A percentile compares a stretch with the other conserved stretches of the same genome.
Conservation (phyloP, 1,140 invertebrate species). For the Ips typographus region DNA sequence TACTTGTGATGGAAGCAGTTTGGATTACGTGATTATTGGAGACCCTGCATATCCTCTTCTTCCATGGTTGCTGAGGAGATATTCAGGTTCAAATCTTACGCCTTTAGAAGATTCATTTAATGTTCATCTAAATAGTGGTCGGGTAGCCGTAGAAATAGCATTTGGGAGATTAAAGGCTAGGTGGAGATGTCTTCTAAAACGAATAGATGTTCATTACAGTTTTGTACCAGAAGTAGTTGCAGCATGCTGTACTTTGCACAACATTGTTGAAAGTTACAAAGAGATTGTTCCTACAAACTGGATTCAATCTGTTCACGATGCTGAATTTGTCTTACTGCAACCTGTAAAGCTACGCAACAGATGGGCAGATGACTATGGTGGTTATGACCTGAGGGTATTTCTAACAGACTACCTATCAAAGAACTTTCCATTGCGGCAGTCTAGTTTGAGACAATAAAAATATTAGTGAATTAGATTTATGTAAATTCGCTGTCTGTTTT, state of each 20-base stretch:
- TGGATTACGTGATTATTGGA: slow-evolving; percentile 19
- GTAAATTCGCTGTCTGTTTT: too few relatives aligned
- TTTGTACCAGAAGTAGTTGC: slow-evolving; percentile 11
- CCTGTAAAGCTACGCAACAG: too few relatives aligned
- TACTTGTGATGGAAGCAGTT: too few relatives aligned
- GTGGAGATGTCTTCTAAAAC: slow-evolving; percentile 37
- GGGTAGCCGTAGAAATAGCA: slow-evolving; percentile 47
- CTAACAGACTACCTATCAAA: too few relatives aligned
- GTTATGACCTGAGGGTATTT: too few relatives aligned
- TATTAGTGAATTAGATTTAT: too few relatives aligned
- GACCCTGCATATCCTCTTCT: slow-evolving; percentile 39
- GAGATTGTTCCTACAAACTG: too few relatives aligned
- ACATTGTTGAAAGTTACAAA: slow-evolving; percentile 3
- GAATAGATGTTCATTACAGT: slow-evolving; percentile 35
- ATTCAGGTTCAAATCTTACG: slow-evolving; percentile 32
- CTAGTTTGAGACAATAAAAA: too few relatives aligned
- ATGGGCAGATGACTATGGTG: too few relatives aligned
- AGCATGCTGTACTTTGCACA: neutral
- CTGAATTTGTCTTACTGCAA: too few relatives aligned
- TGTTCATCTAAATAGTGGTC: slow-evolving; percentile 42
- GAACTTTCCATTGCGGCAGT: too few relatives aligned
- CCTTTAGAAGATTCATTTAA: slow-evolving; percentile 46
- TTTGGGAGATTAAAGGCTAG: slow-evolving; percentile 47
- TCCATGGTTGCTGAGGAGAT: slow-evolving; percentile 49
- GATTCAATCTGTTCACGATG: too few relatives aligned